Evolutionary conservation across 1,140 invertebrate genomes (phyloP).

Genomic region (Vanessa atalanta): DNA sequence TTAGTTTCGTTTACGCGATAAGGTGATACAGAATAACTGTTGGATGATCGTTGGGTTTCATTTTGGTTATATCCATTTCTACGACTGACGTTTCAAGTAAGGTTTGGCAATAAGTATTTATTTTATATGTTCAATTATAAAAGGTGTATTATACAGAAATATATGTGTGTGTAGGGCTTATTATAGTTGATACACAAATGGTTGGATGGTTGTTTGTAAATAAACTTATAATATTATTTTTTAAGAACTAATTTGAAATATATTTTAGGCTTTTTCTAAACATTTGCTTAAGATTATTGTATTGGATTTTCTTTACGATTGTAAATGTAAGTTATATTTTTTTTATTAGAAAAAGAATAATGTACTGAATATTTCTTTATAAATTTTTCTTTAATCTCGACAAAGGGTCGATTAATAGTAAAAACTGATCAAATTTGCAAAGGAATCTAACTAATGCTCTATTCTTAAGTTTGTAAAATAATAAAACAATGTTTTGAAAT

Average conservation of each 20-base stretch:
- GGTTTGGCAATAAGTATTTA: constrained; percentile 47
- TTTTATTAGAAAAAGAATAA: not conserved
- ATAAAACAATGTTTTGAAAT: too few relatives aligned
- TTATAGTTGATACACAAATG: too few relatives aligned
- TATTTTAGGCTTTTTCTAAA: too few relatives aligned
- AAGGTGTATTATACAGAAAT: not conserved
- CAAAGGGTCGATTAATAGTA: too few relatives aligned
- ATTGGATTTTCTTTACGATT: not conserved
- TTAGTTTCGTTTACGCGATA: constrained; percentile 26
- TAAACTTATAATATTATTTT: too few relatives aligned
- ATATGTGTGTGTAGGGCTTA: not conserved
- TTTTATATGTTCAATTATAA: constrained; percentile 31
- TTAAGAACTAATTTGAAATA: too few relatives aligned
- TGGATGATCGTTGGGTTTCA: constrained; percentile 37
- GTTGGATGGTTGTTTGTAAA: too few relatives aligned
- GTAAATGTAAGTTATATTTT: not conserved
- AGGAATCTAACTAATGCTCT: too few relatives aligned
- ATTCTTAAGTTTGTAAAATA: too few relatives aligned
- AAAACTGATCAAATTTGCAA: too few relatives aligned
- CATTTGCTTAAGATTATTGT: not conserved
- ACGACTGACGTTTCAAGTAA: constrained; percentile 37
- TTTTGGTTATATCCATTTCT: constrained; percentile 33
- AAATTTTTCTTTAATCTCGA: not conserved
- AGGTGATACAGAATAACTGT: constrained; percentile 24
- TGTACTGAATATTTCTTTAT: not conserved